Evolutionary conservation across 2,888 invertebrate species (phyloP).

Genomic region (Perizoma affinitatum): DNA sequence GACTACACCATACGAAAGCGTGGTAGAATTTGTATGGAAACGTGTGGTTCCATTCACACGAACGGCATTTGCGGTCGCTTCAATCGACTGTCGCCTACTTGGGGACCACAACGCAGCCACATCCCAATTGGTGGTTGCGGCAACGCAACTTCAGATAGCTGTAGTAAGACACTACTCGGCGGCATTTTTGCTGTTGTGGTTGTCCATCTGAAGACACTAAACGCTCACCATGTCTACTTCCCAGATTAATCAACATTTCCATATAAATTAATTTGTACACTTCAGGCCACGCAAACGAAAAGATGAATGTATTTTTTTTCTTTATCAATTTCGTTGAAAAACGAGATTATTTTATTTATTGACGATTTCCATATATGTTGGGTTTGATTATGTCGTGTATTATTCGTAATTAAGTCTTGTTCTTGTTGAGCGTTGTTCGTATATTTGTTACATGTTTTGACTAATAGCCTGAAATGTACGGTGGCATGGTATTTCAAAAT

Average conservation of each 20-base stretch:
- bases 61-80: too few relatives aligned
- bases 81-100: too few relatives aligned
- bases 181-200: too few relatives aligned
- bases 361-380: constrained; percentile 47
- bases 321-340: constrained; percentile 58
- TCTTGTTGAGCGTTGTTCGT: constrained; percentile 63
- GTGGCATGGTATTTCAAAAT: constrained; percentile 65
- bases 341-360: constrained; percentile 80
- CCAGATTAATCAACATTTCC: neutral
- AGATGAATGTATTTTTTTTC: constrained; percentile 10
- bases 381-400: constrained; percentile 38
- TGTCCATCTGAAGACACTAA: too few relatives aligned
- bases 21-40: too few relatives aligned
- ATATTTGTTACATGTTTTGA: constrained; percentile 65
- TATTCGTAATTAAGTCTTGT: constrained; percentile 34
- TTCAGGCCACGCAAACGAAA: constrained; percentile 20
- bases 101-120: too few relatives aligned
- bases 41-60: too few relatives aligned
- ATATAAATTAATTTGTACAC: neutral
- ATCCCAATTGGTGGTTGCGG: too few relatives aligned
- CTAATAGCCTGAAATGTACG: constrained; percentile 73
- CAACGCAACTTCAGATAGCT: too few relatives aligned
- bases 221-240: too few relatives aligned
- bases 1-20: too few relatives aligned
- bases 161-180: too few relatives aligned